Conservation (phyloP, 2,888 invertebrate species). For the Campaea margaritaria region DNA sequence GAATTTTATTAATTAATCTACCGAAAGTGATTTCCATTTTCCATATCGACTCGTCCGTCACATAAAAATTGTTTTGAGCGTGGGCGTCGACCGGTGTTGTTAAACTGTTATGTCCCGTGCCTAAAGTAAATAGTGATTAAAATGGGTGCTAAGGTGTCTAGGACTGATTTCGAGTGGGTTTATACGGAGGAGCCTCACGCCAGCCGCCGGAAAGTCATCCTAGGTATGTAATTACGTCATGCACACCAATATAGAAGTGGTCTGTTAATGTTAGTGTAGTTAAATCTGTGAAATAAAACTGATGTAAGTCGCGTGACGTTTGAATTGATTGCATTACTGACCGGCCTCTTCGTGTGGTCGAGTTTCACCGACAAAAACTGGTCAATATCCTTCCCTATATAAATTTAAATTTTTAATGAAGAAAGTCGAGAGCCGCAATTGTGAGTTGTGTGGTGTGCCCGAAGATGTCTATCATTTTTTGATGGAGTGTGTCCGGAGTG, state of each 20-base stretch:
- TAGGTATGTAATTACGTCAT: conserved; percentile 87
- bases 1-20: neutral
- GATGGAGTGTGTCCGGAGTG: no score
- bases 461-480: no score
- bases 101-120: conserved; percentile 29
- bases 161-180: conserved; percentile 98
- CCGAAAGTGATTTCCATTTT: neutral
- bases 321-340: neutral
- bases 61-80: neutral
- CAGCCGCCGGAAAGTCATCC: conserved; percentile 95
- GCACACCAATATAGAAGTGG: conserved; percentile 32
- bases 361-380: neutral
- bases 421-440: no score
- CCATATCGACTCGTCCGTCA: neutral
- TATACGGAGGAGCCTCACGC: conserved; percentile 99
- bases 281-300: conserved; percentile 3
- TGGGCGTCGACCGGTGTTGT: conserved; percentile 10
- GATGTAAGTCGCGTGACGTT: neutral
- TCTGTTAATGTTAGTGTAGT: conserved; percentile 4
- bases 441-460: no score
- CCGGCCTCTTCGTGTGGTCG: neutral
- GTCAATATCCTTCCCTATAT: no score
- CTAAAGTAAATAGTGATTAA: conserved; percentile 45
- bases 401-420: no score
- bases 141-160: conserved; percentile 98